Base-by-base conservation (phyloP, 2,797 vertebrate genomes). In the Neosilurus mollespiculum region DNA sequence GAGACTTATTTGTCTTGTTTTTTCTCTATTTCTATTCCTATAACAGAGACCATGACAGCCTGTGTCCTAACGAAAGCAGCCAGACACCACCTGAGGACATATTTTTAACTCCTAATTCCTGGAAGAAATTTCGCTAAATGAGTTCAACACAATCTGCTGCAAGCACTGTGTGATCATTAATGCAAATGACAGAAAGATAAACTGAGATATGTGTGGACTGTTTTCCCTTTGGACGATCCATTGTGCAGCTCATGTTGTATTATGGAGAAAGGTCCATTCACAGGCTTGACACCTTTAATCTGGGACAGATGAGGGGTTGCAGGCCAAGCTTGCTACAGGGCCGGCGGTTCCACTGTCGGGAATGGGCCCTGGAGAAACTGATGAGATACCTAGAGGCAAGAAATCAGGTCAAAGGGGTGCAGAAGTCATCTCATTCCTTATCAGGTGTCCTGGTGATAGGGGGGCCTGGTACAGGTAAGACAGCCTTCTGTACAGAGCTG, bases 301-400 rank as follows among this genome's bases (percentile, higher is more conserved):
- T 51, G 88, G 84, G 83, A 83, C 82, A 89, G 89, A 94, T 95
- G 94, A 94, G 90, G 59, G 89, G 87, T 78, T 89, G 89, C 58
- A 87, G 89, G 49, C 88, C 89, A 82, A 95, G 94, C 88, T 89
- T 92, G 85, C 92, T 94, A 69, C 91, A 12, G 91, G 95, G 94
- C 83, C 93, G 92, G 62, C 90, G 87, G 22, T 96, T 96, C 91
- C 93, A 92, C 87, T 95, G 96, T 87, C 94, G 95, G 82, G 95
- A 95, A 92, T 96, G 96, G 95, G 95, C 95, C 81, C 91, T 96
- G 87, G 94, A 93, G 34, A 95, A 95, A 90, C 88, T 96, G 83
- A 90, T 89, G 24, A 92, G 86, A 86, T 93, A 92, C 86, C 89
- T 96, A 87, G 94, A 94, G 0, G 81, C 87, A 11, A 90, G 93